Base-by-base conservation (phyloP, 2,113 vertebrate genomes). In the Nycticebus coucang region DNA sequence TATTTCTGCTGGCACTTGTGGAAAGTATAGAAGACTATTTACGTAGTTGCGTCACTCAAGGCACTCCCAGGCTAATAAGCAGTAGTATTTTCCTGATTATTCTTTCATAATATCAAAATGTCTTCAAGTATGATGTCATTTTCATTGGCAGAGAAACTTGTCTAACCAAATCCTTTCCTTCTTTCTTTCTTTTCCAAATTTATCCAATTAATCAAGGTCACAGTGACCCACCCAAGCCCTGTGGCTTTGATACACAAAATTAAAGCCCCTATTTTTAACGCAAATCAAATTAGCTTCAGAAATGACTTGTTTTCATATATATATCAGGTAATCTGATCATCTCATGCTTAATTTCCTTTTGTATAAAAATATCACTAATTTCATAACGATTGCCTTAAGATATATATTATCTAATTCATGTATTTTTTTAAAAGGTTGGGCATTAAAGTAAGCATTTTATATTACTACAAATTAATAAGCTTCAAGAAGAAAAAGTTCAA, bases 121-220 rank as follows among this genome's bases (percentile, higher is more conserved):
- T 72, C 92, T 96, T 93, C 94, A 97, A 96, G 21, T 24, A 55
- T 96, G 93, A 93, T 78, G 28, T 84, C 80, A 97, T 71, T 93
- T 85, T 77, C 84, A 82, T 0, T 41, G 78, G 86, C 93, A 91
- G 75, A 97, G 21, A 74, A 79, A 91, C 14, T 75, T 94, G 74
- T 71, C 91, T 78, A 89, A 41, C 21, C 55, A 77, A 30, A 28
- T 75, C 4, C 41, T 88, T 59, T 94, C 37, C 12, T 75, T 64
- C 33, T 72, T 45, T 28, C 59, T 45, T 55, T 37, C 19, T 59
- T 26, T 10, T 11, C 15, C 55, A 92, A 64, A 72, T 19, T 22
- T 64, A 53, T 37, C 41, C 7, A 87, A 86, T 81, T 88, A 87
- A 77, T 89, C 60, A 94, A 26, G 81, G 74, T 95, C 53, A 90